phyloP scores from a whole-genome alignment of 1,140 invertebrate genomes.

The Cephus cinctus region DNA sequence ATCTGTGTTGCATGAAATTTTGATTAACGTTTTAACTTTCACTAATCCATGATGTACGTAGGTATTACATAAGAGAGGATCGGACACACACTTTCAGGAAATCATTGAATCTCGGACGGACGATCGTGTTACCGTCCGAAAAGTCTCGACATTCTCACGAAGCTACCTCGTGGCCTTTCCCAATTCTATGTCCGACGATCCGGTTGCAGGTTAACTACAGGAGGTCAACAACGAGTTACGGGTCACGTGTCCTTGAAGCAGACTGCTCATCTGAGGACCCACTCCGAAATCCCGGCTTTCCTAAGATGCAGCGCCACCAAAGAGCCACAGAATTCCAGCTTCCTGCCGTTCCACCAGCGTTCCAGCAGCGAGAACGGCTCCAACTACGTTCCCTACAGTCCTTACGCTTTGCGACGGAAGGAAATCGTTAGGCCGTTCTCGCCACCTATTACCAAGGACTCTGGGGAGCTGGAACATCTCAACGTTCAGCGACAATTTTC shows the following conservation, averaged over 20 bases:
- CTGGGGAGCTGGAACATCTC: slow-evolving; percentile 21
- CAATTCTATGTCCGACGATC: slow-evolving; percentile 7
- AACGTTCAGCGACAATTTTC: slow-evolving; percentile 37
- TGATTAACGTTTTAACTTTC: slow-evolving; percentile 45
- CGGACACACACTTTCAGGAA: too few relatives aligned
- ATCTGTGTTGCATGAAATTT: slow-evolving; percentile 39
- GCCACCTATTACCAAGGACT: slow-evolving; percentile 24
- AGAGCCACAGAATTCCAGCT: slow-evolving; percentile 37
- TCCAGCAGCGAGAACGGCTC: slow-evolving; percentile 44
- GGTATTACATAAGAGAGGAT: too few relatives aligned
- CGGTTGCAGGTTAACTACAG: slow-evolving; percentile 43
- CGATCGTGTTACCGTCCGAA: too few relatives aligned
- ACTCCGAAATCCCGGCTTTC: slow-evolving; percentile 38
- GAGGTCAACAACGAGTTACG: slow-evolving; percentile 30
- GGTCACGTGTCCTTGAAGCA: slow-evolving; percentile 50
- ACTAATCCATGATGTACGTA: slow-evolving; percentile 31
- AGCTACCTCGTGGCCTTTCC: too few relatives aligned
- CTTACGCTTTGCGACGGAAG: slow-evolving; percentile 43
- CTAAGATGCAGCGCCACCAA: slow-evolving; percentile 33
- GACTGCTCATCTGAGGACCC: slow-evolving; percentile 38
- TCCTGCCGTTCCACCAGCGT: slow-evolving; percentile 39
- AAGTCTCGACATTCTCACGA: too few relatives aligned
- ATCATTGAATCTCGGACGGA: too few relatives aligned
- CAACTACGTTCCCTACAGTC: slow-evolving; percentile 48
- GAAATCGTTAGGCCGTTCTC: slow-evolving; percentile 46